Conservation (phyloP, 1,140 invertebrate genomes). For the Plodia interpunctella region DNA sequence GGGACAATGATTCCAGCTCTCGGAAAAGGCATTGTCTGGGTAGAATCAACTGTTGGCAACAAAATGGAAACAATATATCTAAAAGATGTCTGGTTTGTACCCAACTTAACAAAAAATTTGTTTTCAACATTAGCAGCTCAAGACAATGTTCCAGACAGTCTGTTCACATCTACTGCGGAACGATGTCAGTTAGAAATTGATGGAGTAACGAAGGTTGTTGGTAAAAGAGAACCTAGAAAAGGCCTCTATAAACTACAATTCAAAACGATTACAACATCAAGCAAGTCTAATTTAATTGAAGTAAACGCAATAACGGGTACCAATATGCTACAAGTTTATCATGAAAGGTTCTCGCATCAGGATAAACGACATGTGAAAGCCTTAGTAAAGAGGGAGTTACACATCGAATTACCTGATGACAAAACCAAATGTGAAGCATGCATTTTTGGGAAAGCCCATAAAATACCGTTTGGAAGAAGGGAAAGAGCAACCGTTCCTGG, state of each 20-base stretch:
- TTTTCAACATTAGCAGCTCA: slow-evolving; percentile 23
- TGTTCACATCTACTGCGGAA: slow-evolving; percentile 3
- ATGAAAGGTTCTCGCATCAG: neutral
- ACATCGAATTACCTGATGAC: neutral
- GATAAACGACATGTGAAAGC: neutral
- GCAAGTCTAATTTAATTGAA: neutral
- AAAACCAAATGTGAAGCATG: neutral
- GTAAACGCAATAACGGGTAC: too few relatives aligned
- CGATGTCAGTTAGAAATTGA: neutral
- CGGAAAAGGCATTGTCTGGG: neutral
- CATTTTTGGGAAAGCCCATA: neutral
- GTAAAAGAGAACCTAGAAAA: neutral
- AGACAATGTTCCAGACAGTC: slow-evolving; percentile 13
- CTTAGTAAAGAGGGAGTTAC: neutral
- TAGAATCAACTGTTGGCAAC: neutral
- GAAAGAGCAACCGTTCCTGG: neutral
- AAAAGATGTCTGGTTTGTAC: slow-evolving; percentile 9
- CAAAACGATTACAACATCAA: too few relatives aligned
- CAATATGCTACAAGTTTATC: neutral
- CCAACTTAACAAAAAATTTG: slow-evolving; percentile 18
- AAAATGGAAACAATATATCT: neutral
- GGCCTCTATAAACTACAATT: neutral
- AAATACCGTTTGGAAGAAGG: neutral
- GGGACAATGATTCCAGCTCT: neutral
- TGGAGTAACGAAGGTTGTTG: neutral